phyloP scores from a whole-genome alignment of 2,888 invertebrate genomes.

The Polymixis flavicincta region DNA sequence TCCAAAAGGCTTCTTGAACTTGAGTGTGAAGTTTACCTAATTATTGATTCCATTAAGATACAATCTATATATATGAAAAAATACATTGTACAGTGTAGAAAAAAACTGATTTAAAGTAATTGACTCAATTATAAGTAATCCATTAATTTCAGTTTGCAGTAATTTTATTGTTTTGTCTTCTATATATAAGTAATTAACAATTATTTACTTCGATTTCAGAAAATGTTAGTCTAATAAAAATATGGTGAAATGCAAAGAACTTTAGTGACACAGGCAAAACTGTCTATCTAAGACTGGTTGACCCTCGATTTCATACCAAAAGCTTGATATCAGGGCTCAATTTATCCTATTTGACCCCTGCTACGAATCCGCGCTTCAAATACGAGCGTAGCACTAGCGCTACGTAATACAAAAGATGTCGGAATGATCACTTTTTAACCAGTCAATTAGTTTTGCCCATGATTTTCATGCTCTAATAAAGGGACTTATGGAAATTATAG shows the following conservation, averaged over 20 bases:
- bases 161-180: neutral
- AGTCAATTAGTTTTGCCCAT: neutral
- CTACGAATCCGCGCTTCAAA: constrained; percentile 4
- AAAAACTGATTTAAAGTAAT: no score
- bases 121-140: neutral
- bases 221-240: neutral
- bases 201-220: neutral
- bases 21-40: neutral
- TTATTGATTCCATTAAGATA: neutral
- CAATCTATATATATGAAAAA: neutral
- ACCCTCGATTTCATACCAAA: neutral
- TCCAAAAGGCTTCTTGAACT: neutral
- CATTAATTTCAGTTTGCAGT: neutral
- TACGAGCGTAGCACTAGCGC: neutral
- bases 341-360: neutral
- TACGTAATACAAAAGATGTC: neutral
- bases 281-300: neutral
- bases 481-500: neutral
- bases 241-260: neutral
- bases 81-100: neutral
- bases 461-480: neutral
- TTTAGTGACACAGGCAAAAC: neutral
- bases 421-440: neutral
- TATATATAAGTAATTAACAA: neutral
- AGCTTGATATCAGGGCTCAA: neutral